Percentiles rank a stretch among this genome's conserved stretches.
phyloP scores from a whole-genome alignment of 2,113 vertebrate species.

The Melanostigma gelatinosum region DNA sequence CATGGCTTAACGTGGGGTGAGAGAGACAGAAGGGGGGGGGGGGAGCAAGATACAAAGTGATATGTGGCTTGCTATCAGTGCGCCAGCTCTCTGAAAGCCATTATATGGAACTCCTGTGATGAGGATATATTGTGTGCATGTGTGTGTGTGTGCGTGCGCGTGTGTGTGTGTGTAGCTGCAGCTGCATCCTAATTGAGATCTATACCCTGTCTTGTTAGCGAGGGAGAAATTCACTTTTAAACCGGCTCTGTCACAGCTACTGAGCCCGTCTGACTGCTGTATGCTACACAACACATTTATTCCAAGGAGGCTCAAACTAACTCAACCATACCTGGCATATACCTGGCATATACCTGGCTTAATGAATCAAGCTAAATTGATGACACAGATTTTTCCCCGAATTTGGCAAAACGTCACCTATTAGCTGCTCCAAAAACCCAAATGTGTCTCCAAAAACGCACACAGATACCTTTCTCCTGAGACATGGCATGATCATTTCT shows the following conservation, averaged over 20 bases:
- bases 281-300: conserved; percentile 52
- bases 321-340: conserved; percentile 33
- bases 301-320: conserved; percentile 25
- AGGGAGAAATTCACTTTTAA: conserved; percentile 70
- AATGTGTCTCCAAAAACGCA: conserved; percentile 28
- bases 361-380: conserved; percentile 4
- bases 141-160: conserved; percentile 29
- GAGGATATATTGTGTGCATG: conserved; percentile 48
- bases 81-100: conserved; percentile 48
- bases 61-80: conserved; percentile 47
- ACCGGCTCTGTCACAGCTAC: conserved; percentile 67
- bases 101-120: conserved; percentile 65
- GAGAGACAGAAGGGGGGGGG: conserved; percentile 26
- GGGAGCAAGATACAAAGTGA: conserved; percentile 55
- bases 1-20: conserved; percentile 52
- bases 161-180: conserved; percentile 42
- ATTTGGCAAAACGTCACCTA: neutral
- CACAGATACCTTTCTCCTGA: conserved; percentile 28
- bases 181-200: conserved; percentile 77
- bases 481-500: conserved; percentile 46
- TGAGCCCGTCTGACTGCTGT: conserved; percentile 53
- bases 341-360: conserved; percentile 28
- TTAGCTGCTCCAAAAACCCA: conserved; percentile 25
- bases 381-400: neutral
- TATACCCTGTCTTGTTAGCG: conserved; percentile 65